These are phyloP conservation scores for Dendrolimus pini DNA, from an alignment of 2,888 invertebrate species.

Conservation along the genomic window DNA sequence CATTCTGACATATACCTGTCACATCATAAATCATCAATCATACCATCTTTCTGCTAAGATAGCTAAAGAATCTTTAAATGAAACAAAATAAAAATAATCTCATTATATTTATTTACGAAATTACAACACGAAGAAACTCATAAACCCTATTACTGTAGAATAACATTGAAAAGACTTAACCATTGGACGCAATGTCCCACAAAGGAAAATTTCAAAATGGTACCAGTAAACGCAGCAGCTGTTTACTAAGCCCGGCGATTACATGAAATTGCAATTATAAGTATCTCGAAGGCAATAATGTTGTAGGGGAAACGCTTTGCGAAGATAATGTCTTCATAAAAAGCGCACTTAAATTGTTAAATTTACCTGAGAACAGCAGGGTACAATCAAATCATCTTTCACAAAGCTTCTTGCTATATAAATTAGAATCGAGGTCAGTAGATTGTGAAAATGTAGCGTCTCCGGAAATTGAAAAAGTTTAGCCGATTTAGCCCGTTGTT, in stretches of 20 bases:
- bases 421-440: constrained; percentile 58
- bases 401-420: constrained; percentile 57
- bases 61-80: too few relatives aligned
- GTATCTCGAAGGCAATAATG: constrained; percentile 41
- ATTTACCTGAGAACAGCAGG: constrained; percentile 63
- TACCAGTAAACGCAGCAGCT: constrained; percentile 6
- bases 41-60: too few relatives aligned
- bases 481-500: constrained; percentile 37
- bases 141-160: not conserved
- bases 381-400: constrained; percentile 62
- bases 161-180: not conserved
- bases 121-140: not conserved
- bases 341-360: constrained; percentile 60
- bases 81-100: too few relatives aligned
- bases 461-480: constrained; percentile 74
- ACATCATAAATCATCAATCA: too few relatives aligned
- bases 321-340: constrained; percentile 56
- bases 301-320: constrained; percentile 37
- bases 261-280: constrained; percentile 44
- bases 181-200: not conserved
- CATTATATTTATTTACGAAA: too few relatives aligned
- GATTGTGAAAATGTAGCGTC: constrained; percentile 60
- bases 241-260: constrained; percentile 34
- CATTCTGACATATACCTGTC: too few relatives aligned
- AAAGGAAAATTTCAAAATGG: constrained; percentile 1